Evolutionary conservation across 2,797 vertebrate species (phyloP).

Genomic region (Semotilus atromaculatus): DNA sequence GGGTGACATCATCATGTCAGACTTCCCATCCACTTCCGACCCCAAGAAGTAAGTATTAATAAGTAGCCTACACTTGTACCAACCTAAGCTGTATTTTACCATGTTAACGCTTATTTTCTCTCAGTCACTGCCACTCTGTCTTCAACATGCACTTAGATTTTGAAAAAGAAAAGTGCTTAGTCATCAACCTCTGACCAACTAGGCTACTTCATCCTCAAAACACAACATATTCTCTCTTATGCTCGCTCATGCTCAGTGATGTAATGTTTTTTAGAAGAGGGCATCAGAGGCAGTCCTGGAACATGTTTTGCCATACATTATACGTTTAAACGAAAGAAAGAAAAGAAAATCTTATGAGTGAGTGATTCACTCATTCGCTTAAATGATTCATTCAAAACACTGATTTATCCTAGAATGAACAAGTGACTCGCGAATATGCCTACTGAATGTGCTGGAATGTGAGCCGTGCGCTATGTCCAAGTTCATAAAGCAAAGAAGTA

Average conservation of each 20-base stretch:
- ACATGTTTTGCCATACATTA: neutral
- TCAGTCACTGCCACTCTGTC: constrained; percentile 13
- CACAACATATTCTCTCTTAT: neutral
- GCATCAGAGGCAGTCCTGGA: neutral
- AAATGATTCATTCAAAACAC: neutral
- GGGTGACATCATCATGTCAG: constrained; percentile 70
- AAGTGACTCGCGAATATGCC: neutral
- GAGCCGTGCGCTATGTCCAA: neutral
- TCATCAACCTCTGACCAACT: constrained; percentile 24
- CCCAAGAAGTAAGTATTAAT: constrained; percentile 57
- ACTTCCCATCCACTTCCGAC: constrained; percentile 54
- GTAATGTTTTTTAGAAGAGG: constrained; percentile 8
- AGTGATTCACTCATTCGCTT: neutral
- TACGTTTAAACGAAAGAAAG: neutral
- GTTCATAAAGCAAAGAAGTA: neutral
- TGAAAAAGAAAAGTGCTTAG: constrained; percentile 12
- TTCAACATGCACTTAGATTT: constrained; percentile 4
- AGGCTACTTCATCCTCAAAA: neutral
- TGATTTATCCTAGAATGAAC: neutral
- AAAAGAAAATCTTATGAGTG: neutral
- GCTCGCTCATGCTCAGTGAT: neutral
- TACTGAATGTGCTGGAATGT: neutral
- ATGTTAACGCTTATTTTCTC: constrained; percentile 21
- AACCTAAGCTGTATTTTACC: constrained; percentile 48
- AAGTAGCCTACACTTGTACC: constrained; percentile 63